These are phyloP conservation scores for Megalurothrips usitatus DNA, from an alignment of 2,888 invertebrate species.

Conservation along the genomic window DNA sequence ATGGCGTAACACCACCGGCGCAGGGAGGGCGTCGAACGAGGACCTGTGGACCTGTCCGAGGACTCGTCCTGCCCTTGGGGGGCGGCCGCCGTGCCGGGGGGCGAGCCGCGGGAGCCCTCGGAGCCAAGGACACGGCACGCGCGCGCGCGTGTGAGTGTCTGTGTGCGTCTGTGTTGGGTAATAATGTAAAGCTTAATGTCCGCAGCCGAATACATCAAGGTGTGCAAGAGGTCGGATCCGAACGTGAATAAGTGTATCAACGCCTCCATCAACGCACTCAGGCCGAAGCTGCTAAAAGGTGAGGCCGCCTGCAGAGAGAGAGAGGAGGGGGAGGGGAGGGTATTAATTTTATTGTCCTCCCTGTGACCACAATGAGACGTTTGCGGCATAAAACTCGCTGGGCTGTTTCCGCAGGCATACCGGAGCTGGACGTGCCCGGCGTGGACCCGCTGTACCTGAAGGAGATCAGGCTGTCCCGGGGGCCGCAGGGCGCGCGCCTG, in stretches of 20 bases:
- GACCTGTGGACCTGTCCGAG: too few relatives aligned
- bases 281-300: conserved; percentile 35
- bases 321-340: too few relatives aligned
- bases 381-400: not conserved
- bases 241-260: conserved; percentile 36
- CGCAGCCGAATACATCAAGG: conserved; percentile 36
- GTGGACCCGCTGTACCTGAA: conserved; percentile 34
- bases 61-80: too few relatives aligned
- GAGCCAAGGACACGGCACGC: too few relatives aligned
- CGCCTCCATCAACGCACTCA: conserved; percentile 34
- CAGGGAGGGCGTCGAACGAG: too few relatives aligned
- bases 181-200: not conserved
- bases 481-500: conserved; percentile 34
- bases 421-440: conserved; percentile 36
- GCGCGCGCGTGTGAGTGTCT: too few relatives aligned
- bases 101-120: too few relatives aligned
- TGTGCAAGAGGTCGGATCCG: conserved; percentile 34
- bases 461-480: conserved; percentile 34
- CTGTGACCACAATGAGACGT: too few relatives aligned
- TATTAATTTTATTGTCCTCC: not conserved
- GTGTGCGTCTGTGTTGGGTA: too few relatives aligned
- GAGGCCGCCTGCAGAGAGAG: not conserved
- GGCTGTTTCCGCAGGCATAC: conserved; percentile 32
- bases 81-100: too few relatives aligned
- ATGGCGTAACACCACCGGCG: too few relatives aligned